Conservation (phyloP, 2,888 invertebrate genomes). For the Chloroclystis v-ata region DNA sequence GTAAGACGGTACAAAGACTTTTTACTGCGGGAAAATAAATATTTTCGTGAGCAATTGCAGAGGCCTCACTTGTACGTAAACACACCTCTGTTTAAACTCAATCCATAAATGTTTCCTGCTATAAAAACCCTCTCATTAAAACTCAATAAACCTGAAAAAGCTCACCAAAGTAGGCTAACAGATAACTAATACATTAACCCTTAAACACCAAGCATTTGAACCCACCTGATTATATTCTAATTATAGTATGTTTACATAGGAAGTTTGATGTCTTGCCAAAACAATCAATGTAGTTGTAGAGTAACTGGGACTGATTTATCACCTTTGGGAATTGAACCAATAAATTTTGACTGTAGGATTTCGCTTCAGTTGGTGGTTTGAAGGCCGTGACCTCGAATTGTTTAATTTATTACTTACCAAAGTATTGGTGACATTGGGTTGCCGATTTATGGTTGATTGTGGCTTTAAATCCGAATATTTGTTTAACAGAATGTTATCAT, state of each 20-base stretch:
- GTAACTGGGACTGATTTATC: conserved; percentile 10
- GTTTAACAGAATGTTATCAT: too few relatives aligned
- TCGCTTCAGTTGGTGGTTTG: background rate
- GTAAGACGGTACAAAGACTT: too few relatives aligned
- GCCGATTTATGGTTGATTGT: too few relatives aligned
- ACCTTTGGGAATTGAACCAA: conserved; percentile 6
- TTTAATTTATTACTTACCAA: too few relatives aligned
- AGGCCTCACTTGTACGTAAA: too few relatives aligned
- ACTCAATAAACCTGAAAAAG: background rate
- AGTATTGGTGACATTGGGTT: too few relatives aligned
- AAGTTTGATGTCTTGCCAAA: conserved; percentile 43
- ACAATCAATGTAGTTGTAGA: conserved; percentile 22
- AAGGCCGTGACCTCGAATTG: background rate
- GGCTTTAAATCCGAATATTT: too few relatives aligned
- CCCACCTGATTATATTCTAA: conserved; percentile 36
- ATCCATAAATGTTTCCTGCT: background rate
- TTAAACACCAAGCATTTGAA: conserved; percentile 10
- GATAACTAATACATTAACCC: conserved; percentile 1
- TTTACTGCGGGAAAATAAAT: too few relatives aligned
- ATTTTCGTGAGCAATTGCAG: too few relatives aligned
- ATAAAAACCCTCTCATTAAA: background rate
- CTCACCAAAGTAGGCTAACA: background rate
- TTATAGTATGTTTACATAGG: conserved; percentile 29
- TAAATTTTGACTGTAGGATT: too few relatives aligned
- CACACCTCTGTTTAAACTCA: too few relatives aligned